These are phyloP conservation scores for Pterocles burchelli DNA, from an alignment of 2,113 vertebrate genomes.

Conservation along the genomic window DNA sequence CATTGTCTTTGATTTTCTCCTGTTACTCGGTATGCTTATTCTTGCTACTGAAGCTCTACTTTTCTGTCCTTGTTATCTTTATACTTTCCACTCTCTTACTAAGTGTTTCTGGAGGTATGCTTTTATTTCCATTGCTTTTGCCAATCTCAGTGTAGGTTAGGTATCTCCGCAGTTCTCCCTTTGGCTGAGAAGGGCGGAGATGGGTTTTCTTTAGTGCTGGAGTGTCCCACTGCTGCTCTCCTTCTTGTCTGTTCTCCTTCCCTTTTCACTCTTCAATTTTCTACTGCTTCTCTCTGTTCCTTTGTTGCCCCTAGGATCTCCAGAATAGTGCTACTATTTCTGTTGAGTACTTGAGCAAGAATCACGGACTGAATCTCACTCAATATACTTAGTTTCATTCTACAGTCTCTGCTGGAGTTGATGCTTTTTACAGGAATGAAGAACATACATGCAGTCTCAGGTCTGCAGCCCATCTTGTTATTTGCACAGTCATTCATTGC, in stretches of 20 bases:
- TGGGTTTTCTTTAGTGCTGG: background rate
- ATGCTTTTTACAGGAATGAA: background rate
- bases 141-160: background rate
- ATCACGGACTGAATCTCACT: background rate
- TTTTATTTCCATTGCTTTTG: slow-evolving; percentile 1
- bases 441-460: background rate
- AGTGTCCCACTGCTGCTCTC: background rate
- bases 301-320: background rate
- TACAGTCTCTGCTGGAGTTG: background rate
- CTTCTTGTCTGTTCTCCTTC: background rate
- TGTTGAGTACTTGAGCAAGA: background rate
- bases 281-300: background rate
- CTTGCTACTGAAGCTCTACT: background rate
- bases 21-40: background rate
- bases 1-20: background rate
- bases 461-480: background rate
- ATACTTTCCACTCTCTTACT: background rate
- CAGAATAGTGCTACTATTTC: background rate
- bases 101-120: background rate
- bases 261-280: background rate
- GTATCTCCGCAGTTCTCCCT: background rate
- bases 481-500: background rate
- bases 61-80: background rate
- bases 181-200: background rate
- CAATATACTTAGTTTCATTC: background rate